Base-by-base conservation (phyloP, 1,140 invertebrate genomes). In the Chymomyza costata region DNA sequence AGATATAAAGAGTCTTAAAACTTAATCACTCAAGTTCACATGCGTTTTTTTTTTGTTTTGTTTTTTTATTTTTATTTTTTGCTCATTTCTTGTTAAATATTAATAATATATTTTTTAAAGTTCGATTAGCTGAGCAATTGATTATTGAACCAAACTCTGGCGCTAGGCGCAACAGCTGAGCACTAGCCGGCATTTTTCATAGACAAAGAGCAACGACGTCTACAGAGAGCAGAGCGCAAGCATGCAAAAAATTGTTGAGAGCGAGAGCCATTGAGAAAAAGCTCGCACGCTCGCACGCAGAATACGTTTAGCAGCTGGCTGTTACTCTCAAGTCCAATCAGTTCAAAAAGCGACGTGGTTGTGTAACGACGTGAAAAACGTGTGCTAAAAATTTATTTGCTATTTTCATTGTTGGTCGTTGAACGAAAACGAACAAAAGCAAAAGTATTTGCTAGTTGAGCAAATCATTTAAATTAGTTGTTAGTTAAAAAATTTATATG, bases 281-380 rank as follows among this genome's bases (percentile, higher is more conserved):
- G 60, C 52, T 66, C 54, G 18, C 21, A 15, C 21, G 6, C 45
- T 31, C 30, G 14, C 37, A 14, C 16, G 28, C 6, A 14, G 34
- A 18, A 1, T 21, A 32, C 34, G 30, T 34, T n/a, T 34, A n/a
- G 31, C 31, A 31, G 10, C 17, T 47, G 35, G 16, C 28, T 37
- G 25, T 41, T 63, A 45, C 19, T 34, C 25, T n/a, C 7, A 15
- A 11, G 11, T 49, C 44, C 40, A 54, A 56, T 74, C 63, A 82
- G 78, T 82, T 50, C 53, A 54, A 41, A 78, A 60, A 60, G 65
- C 78, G 80, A 82, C 78, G 78, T 83, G 78, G 71, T 82, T 82
- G 78, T 82, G 57, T 82, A 82, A 82, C 78, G 78, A 82, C 78
- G 65, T 54, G 32, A 47, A 5, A 32, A 37, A 46, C 39, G 38